Evolutionary conservation across 2,888 invertebrate species (phyloP).

Genomic region (Agrochola litura): DNA sequence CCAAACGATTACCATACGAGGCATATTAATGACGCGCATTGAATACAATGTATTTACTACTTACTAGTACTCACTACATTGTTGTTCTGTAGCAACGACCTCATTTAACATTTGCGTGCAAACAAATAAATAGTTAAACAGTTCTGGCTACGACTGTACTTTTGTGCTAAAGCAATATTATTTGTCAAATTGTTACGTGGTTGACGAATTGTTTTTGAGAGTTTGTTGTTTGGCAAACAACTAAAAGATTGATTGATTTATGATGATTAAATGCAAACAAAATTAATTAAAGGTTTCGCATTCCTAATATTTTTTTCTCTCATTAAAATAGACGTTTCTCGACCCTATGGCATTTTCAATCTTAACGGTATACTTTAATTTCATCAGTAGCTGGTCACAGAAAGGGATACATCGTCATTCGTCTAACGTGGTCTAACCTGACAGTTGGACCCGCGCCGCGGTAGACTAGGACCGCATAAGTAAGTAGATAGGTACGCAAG

Average conservation of each 20-base stretch:
- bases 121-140: constrained; percentile 24
- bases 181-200: constrained; percentile 9
- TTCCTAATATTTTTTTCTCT: background rate
- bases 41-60: constrained; percentile 45
- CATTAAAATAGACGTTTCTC: too few species aligned
- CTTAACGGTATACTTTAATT: background rate
- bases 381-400: background rate
- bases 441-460: background rate
- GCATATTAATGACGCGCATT: constrained; percentile 54
- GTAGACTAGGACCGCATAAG: background rate
- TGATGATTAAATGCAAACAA: background rate
- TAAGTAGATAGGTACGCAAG: background rate
- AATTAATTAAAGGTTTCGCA: background rate
- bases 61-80: constrained; percentile 49
- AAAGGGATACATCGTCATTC: background rate
- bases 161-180: background rate
- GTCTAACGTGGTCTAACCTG: background rate
- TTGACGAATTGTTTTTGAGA: background rate
- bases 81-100: constrained; percentile 37
- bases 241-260: constrained; percentile 4
- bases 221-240: constrained; percentile 4
- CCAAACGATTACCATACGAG: constrained; percentile 60
- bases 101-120: constrained; percentile 14
- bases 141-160: constrained; percentile 29
- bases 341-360: background rate